These are phyloP conservation scores for Brachionus asplanchnoidis DNA, from an alignment of 1,140 invertebrate species.

Conservation along the genomic window DNA sequence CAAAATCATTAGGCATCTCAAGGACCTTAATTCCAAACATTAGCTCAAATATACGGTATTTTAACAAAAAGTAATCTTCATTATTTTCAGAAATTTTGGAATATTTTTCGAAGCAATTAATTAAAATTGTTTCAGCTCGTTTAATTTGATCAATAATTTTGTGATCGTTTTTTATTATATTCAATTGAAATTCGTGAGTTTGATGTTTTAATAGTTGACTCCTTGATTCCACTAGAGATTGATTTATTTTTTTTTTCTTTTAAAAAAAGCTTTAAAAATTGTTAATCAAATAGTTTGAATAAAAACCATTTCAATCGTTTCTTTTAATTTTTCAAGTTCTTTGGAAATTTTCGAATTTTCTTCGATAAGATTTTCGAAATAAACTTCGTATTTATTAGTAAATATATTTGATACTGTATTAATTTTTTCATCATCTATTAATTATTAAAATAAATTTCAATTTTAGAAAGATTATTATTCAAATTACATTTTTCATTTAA, in stretches of 20 bases:
- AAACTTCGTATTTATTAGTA: background rate
- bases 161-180: slow-evolving; percentile 38
- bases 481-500: background rate
- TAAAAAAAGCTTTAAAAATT: background rate
- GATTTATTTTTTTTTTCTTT: background rate
- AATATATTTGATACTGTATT: background rate
- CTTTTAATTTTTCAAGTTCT: background rate
- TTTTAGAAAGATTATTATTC: background rate
- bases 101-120: slow-evolving; percentile 10
- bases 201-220: slow-evolving; percentile 7
- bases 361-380: background rate
- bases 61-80: background rate
- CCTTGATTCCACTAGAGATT: background rate
- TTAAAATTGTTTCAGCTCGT: background rate
- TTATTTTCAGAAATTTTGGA: background rate
- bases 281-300: background rate
- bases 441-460: background rate
- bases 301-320: background rate
- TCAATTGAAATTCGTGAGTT: slow-evolving; percentile 26
- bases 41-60: slow-evolving; percentile 22
- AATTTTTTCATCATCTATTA: slow-evolving; percentile 18
- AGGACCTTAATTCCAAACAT: background rate
- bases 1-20: background rate
- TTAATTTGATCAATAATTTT: slow-evolving; percentile 19
- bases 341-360: background rate